Percentiles rank a stretch among this genome's conserved stretches.
These are phyloP conservation scores for Chaitophorus viminalis DNA, from an alignment of 2,888 invertebrate genomes.

Conservation along the genomic window DNA sequence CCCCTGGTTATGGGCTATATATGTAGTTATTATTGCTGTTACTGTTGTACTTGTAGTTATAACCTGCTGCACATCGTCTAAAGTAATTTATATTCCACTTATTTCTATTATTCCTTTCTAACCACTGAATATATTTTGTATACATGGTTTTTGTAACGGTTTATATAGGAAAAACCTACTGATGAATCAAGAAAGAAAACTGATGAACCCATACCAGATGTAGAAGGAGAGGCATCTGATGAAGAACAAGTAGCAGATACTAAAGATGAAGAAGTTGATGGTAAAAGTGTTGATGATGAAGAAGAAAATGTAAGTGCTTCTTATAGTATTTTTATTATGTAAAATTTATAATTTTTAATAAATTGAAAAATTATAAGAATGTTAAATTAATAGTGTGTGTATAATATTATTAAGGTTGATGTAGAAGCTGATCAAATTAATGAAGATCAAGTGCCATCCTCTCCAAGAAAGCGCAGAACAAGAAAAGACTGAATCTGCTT, in stretches of 20 bases:
- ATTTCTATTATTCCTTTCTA: neutral
- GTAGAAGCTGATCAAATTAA: conserved; percentile 63
- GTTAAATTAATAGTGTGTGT: neutral
- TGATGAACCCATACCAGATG: conserved; percentile 76
- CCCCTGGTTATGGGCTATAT: conserved; percentile 91
- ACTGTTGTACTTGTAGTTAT: conserved; percentile 83
- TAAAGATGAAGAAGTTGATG: conserved; percentile 67
- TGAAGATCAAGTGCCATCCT: conserved; percentile 62
- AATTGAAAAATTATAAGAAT: neutral
- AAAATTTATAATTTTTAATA: neutral
- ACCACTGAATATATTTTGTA: neutral
- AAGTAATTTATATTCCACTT: conserved; percentile 69
- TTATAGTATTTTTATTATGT: neutral
- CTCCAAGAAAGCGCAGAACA: conserved; percentile 64
- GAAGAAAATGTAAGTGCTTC: conserved; percentile 54
- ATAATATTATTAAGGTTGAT: conserved; percentile 41
- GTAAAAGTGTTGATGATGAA: conserved; percentile 63
- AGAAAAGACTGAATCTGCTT: conserved; percentile 65
- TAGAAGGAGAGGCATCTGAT: conserved; percentile 64
- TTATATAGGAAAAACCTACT: conserved; percentile 68
- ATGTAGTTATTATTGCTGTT: conserved; percentile 80
- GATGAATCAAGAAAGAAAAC: conserved; percentile 77
- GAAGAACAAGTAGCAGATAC: conserved; percentile 66
- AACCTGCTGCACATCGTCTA: conserved; percentile 77
- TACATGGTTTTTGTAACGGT: conserved; percentile 32